A percentile compares a stretch with the other conserved stretches of the same genome.
phyloP scores from a whole-genome alignment of 2,113 vertebrate species.

The Cranoglanis bouderius region DNA sequence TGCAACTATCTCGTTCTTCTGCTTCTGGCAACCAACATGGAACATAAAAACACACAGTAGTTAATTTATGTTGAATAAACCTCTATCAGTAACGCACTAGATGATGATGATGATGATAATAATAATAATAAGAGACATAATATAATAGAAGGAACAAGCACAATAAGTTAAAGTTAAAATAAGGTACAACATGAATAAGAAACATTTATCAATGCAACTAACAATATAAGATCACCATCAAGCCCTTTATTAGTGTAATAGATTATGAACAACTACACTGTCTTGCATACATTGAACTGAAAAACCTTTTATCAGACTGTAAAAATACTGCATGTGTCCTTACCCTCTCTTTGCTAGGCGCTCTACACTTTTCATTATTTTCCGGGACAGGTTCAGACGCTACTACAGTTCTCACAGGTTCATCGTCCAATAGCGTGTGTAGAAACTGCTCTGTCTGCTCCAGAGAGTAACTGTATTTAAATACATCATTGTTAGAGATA shows the following conservation, averaged over 20 bases:
- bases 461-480: slow-evolving; percentile 82
- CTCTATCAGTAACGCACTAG: background rate
- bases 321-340: background rate
- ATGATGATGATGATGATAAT: background rate
- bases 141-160: background rate
- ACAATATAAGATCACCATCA: background rate
- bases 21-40: slow-evolving; percentile 43
- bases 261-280: background rate
- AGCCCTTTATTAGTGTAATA: background rate
- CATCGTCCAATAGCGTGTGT: slow-evolving; percentile 83
- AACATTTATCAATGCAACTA: background rate
- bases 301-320: background rate
- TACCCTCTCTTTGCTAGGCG: slow-evolving; percentile 69
- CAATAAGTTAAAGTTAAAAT: background rate
- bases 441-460: slow-evolving; percentile 88
- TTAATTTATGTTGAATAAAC: background rate
- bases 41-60: background rate
- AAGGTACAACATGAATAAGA: background rate
- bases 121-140: background rate
- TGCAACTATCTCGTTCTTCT: slow-evolving; percentile 40
- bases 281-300: too few relatives aligned
- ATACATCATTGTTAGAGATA: slow-evolving; percentile 22
- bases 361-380: slow-evolving; percentile 68
- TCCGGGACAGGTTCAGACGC: slow-evolving; percentile 75
- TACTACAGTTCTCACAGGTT: slow-evolving; percentile 88